phyloP scores from a whole-genome alignment of 1,140 invertebrate species.

The Drosophila bocqueti region DNA sequence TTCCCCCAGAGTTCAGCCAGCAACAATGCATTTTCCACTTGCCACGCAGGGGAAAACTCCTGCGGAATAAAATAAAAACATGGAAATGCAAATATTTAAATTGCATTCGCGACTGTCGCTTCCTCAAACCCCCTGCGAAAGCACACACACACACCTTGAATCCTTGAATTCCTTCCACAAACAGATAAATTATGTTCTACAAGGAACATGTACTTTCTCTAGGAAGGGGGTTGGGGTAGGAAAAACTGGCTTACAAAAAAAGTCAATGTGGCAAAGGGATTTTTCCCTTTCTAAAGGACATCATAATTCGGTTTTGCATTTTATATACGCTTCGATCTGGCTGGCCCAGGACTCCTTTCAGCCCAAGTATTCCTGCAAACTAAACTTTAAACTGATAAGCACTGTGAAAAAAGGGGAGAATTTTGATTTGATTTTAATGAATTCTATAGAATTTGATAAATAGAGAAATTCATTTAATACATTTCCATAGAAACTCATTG shows the following conservation, averaged over 20 bases:
- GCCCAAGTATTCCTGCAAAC: neutral
- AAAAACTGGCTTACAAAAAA: neutral
- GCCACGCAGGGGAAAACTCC: slow-evolving; percentile 52
- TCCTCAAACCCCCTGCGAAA: slow-evolving; percentile 1
- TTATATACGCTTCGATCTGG: slow-evolving; percentile 9
- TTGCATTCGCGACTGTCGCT: slow-evolving; percentile 76
- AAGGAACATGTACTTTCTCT: slow-evolving; percentile 45
- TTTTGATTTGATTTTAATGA: neutral
- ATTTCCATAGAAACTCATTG: neutral
- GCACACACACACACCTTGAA: slow-evolving; percentile 69
- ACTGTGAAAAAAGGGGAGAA: neutral
- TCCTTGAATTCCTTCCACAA: slow-evolving; percentile 68
- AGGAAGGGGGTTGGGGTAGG: neutral
- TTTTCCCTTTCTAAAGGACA: slow-evolving; percentile 14
- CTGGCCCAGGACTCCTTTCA: neutral
- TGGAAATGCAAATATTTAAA: slow-evolving; percentile 80
- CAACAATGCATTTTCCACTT: slow-evolving; percentile 59
- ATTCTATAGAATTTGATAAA: neutral
- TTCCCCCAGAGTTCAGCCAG: neutral
- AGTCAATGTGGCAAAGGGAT: slow-evolving; percentile 3
- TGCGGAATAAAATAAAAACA: slow-evolving; percentile 40
- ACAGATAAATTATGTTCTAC: slow-evolving; percentile 81
- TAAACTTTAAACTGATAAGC: slow-evolving; percentile 2
- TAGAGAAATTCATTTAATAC: neutral
- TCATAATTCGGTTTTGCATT: slow-evolving; percentile 18